Conservation (phyloP, 2,113 vertebrate species). For the Cyphomyrus plagiostoma region DNA sequence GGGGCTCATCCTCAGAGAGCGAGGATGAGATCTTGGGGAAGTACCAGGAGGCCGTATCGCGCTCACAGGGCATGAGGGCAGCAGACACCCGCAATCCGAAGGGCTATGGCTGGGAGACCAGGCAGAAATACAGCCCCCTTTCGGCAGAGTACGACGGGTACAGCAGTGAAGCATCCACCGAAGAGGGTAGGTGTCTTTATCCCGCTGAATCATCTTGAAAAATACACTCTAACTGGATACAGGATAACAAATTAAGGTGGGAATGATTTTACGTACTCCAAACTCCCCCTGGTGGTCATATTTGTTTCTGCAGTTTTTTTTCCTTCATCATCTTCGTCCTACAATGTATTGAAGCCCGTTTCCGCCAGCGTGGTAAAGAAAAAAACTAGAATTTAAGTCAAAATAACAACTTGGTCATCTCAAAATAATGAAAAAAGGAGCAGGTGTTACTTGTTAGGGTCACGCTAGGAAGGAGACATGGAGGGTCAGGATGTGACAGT, state of each 20-base stretch:
- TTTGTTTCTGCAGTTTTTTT: neutral
- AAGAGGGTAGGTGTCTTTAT: constrained; percentile 72
- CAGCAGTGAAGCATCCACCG: constrained; percentile 88
- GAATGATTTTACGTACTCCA: neutral
- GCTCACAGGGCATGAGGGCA: constrained; percentile 68
- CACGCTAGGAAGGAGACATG: neutral
- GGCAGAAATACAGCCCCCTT: constrained; percentile 86
- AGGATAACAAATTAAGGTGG: neutral
- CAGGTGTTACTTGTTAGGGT: neutral
- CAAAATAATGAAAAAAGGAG: neutral
- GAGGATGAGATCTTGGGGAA: constrained; percentile 92
- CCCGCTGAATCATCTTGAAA: neutral
- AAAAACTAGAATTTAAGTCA: neutral
- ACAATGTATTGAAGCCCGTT: neutral
- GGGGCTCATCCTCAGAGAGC: constrained; percentile 89
- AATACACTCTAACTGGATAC: neutral
- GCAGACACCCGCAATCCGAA: constrained; percentile 60
- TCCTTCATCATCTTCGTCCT: neutral
- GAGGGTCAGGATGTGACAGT: neutral
- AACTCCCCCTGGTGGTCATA: neutral
- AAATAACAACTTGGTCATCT: too few relatives aligned
- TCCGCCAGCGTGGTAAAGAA: too few relatives aligned
- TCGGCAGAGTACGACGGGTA: constrained; percentile 85
- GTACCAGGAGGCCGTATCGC: constrained; percentile 87
- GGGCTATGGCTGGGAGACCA: constrained; percentile 81